These are phyloP conservation scores for Acanthaster planci DNA, from an alignment of 35 echinoderm and acorn worm genomes.

Conservation along the genomic window DNA sequence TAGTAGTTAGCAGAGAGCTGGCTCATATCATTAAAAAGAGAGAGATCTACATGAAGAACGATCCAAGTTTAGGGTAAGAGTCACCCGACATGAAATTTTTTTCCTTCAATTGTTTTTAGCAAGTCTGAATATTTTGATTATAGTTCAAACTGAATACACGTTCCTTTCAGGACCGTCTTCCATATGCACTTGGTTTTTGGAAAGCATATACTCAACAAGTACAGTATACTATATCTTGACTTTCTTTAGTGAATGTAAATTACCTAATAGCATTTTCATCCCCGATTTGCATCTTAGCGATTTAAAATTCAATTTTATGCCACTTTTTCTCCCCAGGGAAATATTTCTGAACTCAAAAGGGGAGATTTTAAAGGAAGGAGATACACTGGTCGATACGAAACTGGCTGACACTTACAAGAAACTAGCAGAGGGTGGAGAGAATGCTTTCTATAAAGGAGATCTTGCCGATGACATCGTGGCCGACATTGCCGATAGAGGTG, in stretches of 20 bases:
- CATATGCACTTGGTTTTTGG: not conserved
- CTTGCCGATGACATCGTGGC: slow-evolving; percentile 31
- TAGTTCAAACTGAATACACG: not conserved
- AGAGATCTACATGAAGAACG: slow-evolving; percentile 26
- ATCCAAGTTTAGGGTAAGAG: slow-evolving; percentile 51
- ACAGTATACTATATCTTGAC: not conserved
- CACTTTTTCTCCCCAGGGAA: not conserved
- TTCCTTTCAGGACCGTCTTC: not conserved
- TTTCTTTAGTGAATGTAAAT: not conserved
- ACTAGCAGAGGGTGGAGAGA: slow-evolving; percentile 29
- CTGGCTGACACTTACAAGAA: slow-evolving; percentile 37
- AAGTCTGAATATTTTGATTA: not conserved
- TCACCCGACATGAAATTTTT: not conserved
- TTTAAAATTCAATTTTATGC: not conserved
- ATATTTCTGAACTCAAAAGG: not conserved
- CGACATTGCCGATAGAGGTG: slow-evolving; percentile 43
- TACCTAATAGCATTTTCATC: not conserved
- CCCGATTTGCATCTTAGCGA: not conserved
- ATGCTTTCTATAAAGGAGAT: slow-evolving; percentile 52
- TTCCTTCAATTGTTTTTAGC: not conserved
- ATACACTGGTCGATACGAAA: slow-evolving; percentile 22
- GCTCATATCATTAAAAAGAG: slow-evolving; percentile 20
- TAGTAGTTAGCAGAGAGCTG: slow-evolving; percentile 37
- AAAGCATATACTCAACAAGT: not conserved
- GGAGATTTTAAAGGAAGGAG: slow-evolving; percentile 23